Evolutionary conservation across 2,888 invertebrate species (phyloP).

Genomic region (Neoaliturus tenellus): DNA sequence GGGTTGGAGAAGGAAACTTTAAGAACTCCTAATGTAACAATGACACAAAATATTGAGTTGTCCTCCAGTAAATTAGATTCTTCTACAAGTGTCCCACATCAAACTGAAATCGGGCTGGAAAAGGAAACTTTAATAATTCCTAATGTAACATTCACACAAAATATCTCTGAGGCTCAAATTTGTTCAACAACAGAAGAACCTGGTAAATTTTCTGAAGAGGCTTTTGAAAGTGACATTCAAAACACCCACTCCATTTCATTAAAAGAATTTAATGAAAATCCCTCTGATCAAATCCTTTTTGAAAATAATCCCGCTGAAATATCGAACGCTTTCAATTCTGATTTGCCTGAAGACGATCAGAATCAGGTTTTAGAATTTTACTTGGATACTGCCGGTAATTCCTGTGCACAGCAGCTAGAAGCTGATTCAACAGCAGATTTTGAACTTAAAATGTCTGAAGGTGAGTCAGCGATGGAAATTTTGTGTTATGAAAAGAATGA

Average conservation of each 20-base stretch:
- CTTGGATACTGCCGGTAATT: background rate
- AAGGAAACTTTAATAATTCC: background rate
- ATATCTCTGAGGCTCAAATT: background rate
- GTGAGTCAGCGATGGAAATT: constrained; percentile 4
- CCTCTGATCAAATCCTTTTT: background rate
- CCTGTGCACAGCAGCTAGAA: background rate
- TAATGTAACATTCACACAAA: background rate
- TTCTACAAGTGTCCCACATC: background rate
- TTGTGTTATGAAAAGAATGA: constrained; percentile 1
- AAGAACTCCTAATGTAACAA: background rate
- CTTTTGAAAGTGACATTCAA: background rate
- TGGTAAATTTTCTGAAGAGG: background rate
- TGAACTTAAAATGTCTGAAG: constrained; percentile 43
- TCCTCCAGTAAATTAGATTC: too few relatives aligned
- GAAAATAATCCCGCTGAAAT: background rate
- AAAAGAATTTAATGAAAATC: background rate
- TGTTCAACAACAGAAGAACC: background rate
- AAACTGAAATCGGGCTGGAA: background rate
- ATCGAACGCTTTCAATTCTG: background rate
- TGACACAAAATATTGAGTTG: too few relatives aligned
- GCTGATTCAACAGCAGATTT: background rate
- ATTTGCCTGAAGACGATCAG: constrained; percentile 9
- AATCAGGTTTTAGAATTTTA: background rate
- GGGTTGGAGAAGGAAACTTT: background rate
- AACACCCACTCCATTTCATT: background rate